Base-by-base conservation (phyloP, 2,888 invertebrate genomes). In the Amblyteles armatorius region DNA sequence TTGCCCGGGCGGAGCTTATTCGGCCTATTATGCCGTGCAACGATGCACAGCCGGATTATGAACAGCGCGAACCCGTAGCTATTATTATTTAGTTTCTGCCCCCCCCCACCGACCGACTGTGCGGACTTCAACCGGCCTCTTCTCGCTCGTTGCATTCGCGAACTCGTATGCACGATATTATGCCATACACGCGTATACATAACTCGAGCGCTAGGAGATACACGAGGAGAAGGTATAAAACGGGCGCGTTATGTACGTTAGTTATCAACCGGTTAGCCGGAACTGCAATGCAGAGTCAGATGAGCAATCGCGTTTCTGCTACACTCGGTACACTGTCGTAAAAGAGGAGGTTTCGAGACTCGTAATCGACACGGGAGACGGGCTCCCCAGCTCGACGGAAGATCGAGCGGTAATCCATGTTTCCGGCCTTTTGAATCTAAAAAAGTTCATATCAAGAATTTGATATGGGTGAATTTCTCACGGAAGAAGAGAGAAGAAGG, bases 81-180 rank as follows among this genome's bases (percentile, higher is more conserved):
- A 77, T 82, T 82, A 82, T 82, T 82, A 82, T 82, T 82, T 77
- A 82, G 82, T 77, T 71, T 60, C 22, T 52, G 48, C 63, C n/a
- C 29, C 29, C n/a, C n/a, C n/a, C n/a, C n/a, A 7, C 36, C 36
- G 36, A 36, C 7, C 36, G 13, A 60, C 60, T 52, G 57, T 40
- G 68, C 50, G 78, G 68, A 67, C 26, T 69, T 69, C 63, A 68
- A 69, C 29, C 60, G 63, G 60, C 22, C 63, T 67, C 65, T 44
- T 19, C 57, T 16, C 36, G 22, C 72, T 48, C 50, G 63, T 50
- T 72, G 65, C 60, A 78, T 55, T 78, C 67, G 52, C 29, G 33
- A 26, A 63, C 63, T 19, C 60, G 74, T 65, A 76, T 65, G 65
- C 74, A 63, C 74, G 48, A 65, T 65, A 76, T 76, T 76, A 65